These are phyloP conservation scores for Cossypha niveicapilla DNA, from an alignment of 2,797 vertebrate species.

Conservation along the genomic window DNA sequence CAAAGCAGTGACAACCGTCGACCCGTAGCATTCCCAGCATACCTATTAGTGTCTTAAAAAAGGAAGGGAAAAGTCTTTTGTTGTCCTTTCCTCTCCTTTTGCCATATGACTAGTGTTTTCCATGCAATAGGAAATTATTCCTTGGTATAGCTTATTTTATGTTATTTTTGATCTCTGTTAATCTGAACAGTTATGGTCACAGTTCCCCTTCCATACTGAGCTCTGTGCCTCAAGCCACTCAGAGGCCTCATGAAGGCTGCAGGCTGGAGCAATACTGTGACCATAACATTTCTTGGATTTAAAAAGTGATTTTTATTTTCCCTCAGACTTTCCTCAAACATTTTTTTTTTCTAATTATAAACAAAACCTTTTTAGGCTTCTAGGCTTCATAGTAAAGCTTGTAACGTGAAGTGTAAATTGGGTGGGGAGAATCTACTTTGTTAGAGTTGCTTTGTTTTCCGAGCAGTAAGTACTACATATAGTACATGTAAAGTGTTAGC, in stretches of 20 bases:
- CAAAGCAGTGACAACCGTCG: conserved; percentile 79
- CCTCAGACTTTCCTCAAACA: conserved; percentile 68
- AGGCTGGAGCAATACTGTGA: conserved; percentile 69
- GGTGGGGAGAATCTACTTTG: conserved; percentile 79
- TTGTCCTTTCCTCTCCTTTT: conserved; percentile 80
- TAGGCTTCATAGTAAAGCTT: conserved; percentile 85
- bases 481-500: conserved; percentile 77
- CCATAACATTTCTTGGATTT: conserved; percentile 66
- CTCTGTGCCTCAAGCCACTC: conserved; percentile 38
- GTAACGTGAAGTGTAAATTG: conserved; percentile 79
- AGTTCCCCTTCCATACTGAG: conserved; percentile 48
- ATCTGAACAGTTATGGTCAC: conserved; percentile 76
- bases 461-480: conserved; percentile 79
- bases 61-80: conserved; percentile 79
- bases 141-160: conserved; percentile 78
- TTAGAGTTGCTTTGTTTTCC: conserved; percentile 83
- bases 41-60: conserved; percentile 95
- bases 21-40: conserved; percentile 91
- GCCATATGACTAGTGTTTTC: conserved; percentile 88
- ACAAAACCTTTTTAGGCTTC: conserved; percentile 80
- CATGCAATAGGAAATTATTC: conserved; percentile 82
- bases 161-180: conserved; percentile 79
- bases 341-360: conserved; percentile 83
- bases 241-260: conserved; percentile 56
- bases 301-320: conserved; percentile 66